Percentiles rank a stretch among this genome's conserved stretches.
Conservation (phyloP, 2,113 vertebrate genomes). For the Vimba vimba region DNA sequence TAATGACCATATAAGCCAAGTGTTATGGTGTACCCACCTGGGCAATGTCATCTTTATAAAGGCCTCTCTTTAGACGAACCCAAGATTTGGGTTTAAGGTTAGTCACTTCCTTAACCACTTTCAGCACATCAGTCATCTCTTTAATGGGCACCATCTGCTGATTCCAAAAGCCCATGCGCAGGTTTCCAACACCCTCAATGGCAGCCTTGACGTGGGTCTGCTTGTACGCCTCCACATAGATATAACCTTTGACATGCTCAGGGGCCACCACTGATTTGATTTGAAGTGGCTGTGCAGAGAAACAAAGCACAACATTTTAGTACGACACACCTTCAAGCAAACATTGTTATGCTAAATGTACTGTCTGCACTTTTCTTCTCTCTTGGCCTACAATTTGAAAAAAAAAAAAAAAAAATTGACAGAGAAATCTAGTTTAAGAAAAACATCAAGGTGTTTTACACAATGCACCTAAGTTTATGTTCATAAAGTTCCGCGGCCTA, state of each 20-base stretch:
- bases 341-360: neutral
- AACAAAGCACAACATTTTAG: neutral
- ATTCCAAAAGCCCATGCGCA: constrained; percentile 96
- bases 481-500: neutral
- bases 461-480: neutral
- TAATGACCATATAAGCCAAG: neutral
- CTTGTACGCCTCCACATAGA: constrained; percentile 96
- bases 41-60: constrained; percentile 95
- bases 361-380: neutral
- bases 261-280: constrained; percentile 95
- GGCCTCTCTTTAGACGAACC: constrained; percentile 93
- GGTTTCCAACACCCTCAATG: constrained; percentile 94
- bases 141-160: constrained; percentile 99
- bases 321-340: neutral
- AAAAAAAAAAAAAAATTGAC: neutral
- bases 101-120: constrained; percentile 96
- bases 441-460: too few species aligned
- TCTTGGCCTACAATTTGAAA: neutral
- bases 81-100: constrained; percentile 97
- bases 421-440: neutral
- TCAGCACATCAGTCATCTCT: constrained; percentile 97
- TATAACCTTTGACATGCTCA: constrained; percentile 92
- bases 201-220: constrained; percentile 96
- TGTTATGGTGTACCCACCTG: constrained; percentile 76
- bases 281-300: constrained; percentile 83